Conservation (phyloP, 1,140 invertebrate genomes). For the Ips nitidus region DNA sequence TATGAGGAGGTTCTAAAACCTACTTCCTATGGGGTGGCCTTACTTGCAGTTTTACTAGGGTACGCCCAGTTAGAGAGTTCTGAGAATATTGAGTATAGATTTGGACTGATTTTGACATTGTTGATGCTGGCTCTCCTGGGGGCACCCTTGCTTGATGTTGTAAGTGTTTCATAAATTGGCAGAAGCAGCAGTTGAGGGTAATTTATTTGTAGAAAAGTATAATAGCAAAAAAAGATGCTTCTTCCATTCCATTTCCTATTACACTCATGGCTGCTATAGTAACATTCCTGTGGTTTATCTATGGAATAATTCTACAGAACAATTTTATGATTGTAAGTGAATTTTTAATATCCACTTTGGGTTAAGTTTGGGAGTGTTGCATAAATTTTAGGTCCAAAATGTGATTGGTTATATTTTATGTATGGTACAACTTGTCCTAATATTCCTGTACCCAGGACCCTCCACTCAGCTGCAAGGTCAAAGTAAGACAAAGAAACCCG, state of each 20-base stretch:
- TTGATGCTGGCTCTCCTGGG: conserved; percentile 69
- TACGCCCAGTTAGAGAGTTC: conserved; percentile 67
- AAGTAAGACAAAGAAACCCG: conserved; percentile 31
- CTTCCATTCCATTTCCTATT: conserved; percentile 78
- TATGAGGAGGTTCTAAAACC: conserved; percentile 53
- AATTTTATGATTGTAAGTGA: conserved; percentile 72
- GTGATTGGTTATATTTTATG: conserved; percentile 62
- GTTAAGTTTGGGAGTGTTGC: not conserved
- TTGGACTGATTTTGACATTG: conserved; percentile 68
- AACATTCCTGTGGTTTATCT: conserved; percentile 74
- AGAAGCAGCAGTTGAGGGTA: not conserved
- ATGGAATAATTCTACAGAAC: conserved; percentile 77
- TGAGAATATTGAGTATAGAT: conserved; percentile 64
- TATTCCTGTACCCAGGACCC: conserved; percentile 46
- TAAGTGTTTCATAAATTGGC: conserved; percentile 53
- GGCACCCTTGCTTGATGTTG: conserved; percentile 69
- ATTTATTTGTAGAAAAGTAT: conserved; percentile 62
- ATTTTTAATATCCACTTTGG: conserved; percentile 39
- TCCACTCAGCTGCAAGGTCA: conserved; percentile 10
- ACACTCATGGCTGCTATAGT: conserved; percentile 78
- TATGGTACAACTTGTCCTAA: conserved; percentile 63
- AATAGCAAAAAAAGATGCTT: conserved; percentile 73
- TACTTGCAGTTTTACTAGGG: conserved; percentile 61
- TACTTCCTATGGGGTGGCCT: conserved; percentile 55
- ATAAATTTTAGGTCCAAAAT: conserved; percentile 67